Base-by-base conservation (phyloP, 1,140 invertebrate species). In the Lycorma delicatula region DNA sequence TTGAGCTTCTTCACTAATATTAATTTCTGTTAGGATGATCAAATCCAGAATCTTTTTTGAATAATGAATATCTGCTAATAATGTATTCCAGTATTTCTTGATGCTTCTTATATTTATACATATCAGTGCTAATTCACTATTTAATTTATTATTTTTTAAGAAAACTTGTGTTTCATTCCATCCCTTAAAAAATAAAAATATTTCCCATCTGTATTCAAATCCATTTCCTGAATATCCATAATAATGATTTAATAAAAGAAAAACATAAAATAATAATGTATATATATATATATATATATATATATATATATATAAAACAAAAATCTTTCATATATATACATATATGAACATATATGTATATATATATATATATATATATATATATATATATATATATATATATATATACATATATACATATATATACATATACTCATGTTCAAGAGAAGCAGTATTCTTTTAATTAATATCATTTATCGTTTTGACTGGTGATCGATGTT, bases 21-120 rank as follows among this genome's bases (percentile, higher is more conserved):
- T 46, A 47, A 55, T 47, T 47, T 55, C 54, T 11, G 31, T 55
- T 2, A 55, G 20, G 12, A 55, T 46, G 4, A 55, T 20, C 5
- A 55, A 7, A 46, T 55, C 54, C 18, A 55, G 12, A 13, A 6
- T n/a, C 6, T 16, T 12, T n/a, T 48, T 7, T 5, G 27, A 20
- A 47, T 46, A 18, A 25, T 25, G 16, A 13, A 44, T 4, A 4
- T 5, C 13, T 16, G 44, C 20, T 4, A 55, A 26, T 20, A 55
- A 41, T 22, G 22, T 12, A 23, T 55, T 26, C 54, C 54, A 55
- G 34, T 55, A 12, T 23, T 46, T 47, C 27, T 26, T 44, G 3
- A 55, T 47, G 26, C 31, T 46, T 47, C 34, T 55, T 20, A 44
- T 41, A 13, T 55, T 46, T 11, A 46, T 23, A 20, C 18, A n/a